Evolutionary conservation across 2,797 vertebrate species (phyloP).

Genomic region (Dendrocincla fuliginosa): DNA sequence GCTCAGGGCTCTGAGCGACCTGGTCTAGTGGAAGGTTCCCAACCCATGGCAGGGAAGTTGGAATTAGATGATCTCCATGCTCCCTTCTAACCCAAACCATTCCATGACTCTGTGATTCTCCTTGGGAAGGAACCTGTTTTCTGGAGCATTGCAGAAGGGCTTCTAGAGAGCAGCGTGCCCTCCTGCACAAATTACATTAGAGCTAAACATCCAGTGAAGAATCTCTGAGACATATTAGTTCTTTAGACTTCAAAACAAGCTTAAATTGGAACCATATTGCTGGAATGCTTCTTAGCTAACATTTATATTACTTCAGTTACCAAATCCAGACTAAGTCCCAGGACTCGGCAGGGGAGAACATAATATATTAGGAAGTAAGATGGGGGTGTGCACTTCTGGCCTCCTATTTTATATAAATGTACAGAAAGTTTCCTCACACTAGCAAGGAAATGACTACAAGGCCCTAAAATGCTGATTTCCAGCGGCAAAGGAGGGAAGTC

Average conservation of each 20-base stretch:
- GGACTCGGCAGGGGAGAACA: constrained; percentile 78
- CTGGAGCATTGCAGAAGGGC: background rate
- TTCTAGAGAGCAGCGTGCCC: constrained; percentile 24
- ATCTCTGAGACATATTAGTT: constrained; percentile 79
- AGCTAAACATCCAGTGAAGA: constrained; percentile 74
- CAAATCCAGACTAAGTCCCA: constrained; percentile 79
- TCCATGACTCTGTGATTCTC: background rate
- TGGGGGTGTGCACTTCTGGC: constrained; percentile 72
- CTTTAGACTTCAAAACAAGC: constrained; percentile 81
- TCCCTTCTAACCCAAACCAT: background rate
- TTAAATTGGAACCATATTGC: constrained; percentile 83
- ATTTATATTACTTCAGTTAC: constrained; percentile 84
- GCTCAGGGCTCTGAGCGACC: background rate
- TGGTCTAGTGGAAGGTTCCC: background rate
- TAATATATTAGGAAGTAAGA: constrained; percentile 81
- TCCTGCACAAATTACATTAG: constrained; percentile 73
- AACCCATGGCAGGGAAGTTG: background rate
- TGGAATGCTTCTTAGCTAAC: constrained; percentile 80
- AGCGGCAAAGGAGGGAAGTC: constrained; percentile 43
- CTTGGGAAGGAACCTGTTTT: constrained; percentile 52
- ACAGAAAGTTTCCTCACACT: constrained; percentile 68
- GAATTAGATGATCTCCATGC: background rate
- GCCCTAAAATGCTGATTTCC: constrained; percentile 68
- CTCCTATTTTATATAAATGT: constrained; percentile 76
- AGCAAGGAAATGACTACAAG: constrained; percentile 75